A percentile compares a stretch with the other conserved stretches of the same genome.
Evolutionary conservation across 2,113 vertebrate species (phyloP).

Genomic region (Brienomyrus longianalis): DNA sequence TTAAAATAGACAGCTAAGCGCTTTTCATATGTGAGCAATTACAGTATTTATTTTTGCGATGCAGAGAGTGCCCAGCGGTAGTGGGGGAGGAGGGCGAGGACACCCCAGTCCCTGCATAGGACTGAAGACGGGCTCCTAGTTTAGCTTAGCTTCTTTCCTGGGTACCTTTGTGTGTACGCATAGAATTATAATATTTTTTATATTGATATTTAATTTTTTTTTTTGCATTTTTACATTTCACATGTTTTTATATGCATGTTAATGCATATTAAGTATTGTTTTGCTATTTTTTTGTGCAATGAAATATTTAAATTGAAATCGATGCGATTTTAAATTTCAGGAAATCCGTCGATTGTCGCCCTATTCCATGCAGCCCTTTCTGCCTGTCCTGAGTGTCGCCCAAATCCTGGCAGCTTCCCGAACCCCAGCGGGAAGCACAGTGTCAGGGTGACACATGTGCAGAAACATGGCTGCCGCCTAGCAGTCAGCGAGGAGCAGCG

Average conservation of each 20-base stretch:
- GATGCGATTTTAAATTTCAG: neutral
- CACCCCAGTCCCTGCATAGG: neutral
- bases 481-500: neutral
- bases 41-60: conserved; percentile 46
- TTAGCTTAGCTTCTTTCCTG: neutral
- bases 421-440: neutral
- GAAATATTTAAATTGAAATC: neutral
- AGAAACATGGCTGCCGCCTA: neutral
- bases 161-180: neutral
- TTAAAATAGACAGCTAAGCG: conserved; percentile 46
- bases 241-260: neutral
- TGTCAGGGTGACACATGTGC: neutral
- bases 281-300: neutral
- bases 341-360: neutral
- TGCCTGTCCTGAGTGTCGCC: neutral
- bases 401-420: neutral
- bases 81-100: neutral
- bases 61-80: conserved; percentile 25
- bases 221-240: neutral
- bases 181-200: neutral
- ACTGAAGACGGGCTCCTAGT: neutral
- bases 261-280: neutral
- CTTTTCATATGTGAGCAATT: conserved; percentile 48
- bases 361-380: neutral
- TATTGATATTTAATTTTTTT: too few species aligned